Evolutionary conservation across 2,797 vertebrate species (phyloP), one percentile per base, ranked within the genome.

Genomic region (Tachyglossus aculeatus): DNA sequence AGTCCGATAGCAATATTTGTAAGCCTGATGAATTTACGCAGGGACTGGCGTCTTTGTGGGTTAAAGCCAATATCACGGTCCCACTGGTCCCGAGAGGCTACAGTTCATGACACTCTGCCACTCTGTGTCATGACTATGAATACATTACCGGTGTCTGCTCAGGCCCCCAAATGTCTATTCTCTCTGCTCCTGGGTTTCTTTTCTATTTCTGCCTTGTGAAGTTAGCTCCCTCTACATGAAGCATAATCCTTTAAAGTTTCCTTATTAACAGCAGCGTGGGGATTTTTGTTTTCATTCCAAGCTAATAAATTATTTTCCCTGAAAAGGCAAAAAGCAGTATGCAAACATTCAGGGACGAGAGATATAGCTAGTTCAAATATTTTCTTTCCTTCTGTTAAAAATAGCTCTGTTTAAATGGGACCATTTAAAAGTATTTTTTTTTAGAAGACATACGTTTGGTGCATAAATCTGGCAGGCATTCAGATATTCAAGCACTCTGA

Each of bases 11-110:
- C 86, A 73, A 92, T 93, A 91, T 87, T 24, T 59, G 84, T 27
- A 84, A 93, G 93, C 86, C 93, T 94, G 91, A 93, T 90, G 93
- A 94, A 95, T 97, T 95, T 94, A 94, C 87, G 82, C 91, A 67
- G 82, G 52, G 88, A 74, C 90, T 75, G 9, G 83, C 87, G 89
- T 88, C 64, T 78, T 86, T 90, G 92, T 90, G 90, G 93, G 94
- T 90, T 96, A 94, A 94, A 94, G 94, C 92, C 92, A 74, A 93
- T 93, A 93, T 91, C 85, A 70, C 85, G 89, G 94, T 89, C 74
- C 88, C 73, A 7, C 63, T 41, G 74, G 84, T 93, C 95, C 93
- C 94, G 11, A 16, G 63, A 93, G 93, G 90, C 72, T 4, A 8
- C 16, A 47, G 91, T 88, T 90, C 88, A 81, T 40, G 86, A 88